A percentile compares a stretch with the other conserved stretches of the same genome.
phyloP scores from a whole-genome alignment of 2,797 vertebrate species.

The Diceros bicornis region DNA sequence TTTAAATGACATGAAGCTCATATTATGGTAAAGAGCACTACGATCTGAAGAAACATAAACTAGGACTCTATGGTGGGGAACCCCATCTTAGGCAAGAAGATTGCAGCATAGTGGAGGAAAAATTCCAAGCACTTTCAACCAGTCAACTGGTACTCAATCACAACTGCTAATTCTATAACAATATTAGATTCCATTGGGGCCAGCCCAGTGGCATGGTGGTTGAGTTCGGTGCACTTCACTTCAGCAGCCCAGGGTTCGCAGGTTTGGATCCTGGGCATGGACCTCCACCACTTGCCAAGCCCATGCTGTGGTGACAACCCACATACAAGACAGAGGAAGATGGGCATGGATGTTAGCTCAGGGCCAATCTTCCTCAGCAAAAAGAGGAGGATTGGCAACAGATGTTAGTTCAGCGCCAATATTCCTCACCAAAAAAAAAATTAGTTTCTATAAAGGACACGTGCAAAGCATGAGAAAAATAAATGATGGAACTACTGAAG shows the following conservation, averaged over 20 bases:
- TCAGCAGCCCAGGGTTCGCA: too few relatives aligned
- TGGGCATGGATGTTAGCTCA: too few relatives aligned
- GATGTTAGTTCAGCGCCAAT: too few relatives aligned
- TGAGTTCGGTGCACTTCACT: too few relatives aligned
- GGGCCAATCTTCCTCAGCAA: too few relatives aligned
- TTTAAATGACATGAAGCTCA: background rate
- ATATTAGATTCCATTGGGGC: background rate
- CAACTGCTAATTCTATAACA: background rate
- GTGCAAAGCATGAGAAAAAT: background rate
- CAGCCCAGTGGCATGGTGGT: too few relatives aligned
- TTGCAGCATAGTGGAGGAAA: background rate
- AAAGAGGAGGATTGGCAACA: too few relatives aligned
- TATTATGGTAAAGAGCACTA: background rate
- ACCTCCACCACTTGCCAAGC: too few relatives aligned
- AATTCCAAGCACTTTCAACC: background rate
- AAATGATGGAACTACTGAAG: background rate
- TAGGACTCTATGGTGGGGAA: background rate
- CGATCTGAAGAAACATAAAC: background rate
- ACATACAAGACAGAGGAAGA: too few relatives aligned
- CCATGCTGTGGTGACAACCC: too few relatives aligned
- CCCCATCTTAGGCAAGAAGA: background rate
- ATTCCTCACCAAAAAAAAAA: too few relatives aligned
- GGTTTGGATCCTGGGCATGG: too few relatives aligned
- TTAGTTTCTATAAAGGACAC: background rate
- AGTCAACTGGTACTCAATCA: background rate